Percentiles rank a stretch among this genome's conserved stretches.
Conservation (phyloP, 1,140 invertebrate genomes). For the Zaprionus kolodkinae region DNA sequence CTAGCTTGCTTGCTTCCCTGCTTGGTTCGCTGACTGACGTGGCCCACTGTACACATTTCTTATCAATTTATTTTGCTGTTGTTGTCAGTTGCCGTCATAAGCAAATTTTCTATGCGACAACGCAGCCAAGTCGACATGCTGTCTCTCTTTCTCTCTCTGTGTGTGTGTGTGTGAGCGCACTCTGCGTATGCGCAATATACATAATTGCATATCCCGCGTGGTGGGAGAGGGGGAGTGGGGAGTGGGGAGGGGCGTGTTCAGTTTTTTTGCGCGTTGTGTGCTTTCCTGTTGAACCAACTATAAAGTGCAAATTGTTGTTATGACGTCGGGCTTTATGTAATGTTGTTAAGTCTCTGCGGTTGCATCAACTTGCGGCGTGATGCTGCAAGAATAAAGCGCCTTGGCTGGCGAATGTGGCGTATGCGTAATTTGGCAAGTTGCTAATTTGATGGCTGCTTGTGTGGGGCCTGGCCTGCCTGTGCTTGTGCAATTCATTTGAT, state of each 20-base stretch:
- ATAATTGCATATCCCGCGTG: constrained; percentile 47
- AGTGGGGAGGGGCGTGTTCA: not conserved
- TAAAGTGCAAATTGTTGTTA: constrained; percentile 34
- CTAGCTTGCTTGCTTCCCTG: not conserved
- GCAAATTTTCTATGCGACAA: constrained; percentile 45
- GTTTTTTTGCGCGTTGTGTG: constrained; percentile 8
- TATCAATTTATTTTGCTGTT: constrained; percentile 55
- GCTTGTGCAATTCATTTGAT: constrained; percentile 3
- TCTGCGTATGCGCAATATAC: constrained; percentile 39
- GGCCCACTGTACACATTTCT: constrained; percentile 40
- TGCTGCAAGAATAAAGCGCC: constrained; percentile 21
- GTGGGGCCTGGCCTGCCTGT: too few species aligned
- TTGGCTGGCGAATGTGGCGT: constrained; percentile 34
- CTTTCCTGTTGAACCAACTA: constrained; percentile 28
- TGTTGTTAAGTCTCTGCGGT: constrained; percentile 25
- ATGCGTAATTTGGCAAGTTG: constrained; percentile 33
- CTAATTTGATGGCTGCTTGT: constrained; percentile 22
- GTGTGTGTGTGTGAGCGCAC: constrained; percentile 15
- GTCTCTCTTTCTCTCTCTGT: not conserved
- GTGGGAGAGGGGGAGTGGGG: not conserved
- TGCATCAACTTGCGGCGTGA: constrained; percentile 18
- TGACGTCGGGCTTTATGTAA: constrained; percentile 30
- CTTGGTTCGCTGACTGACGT: not conserved
- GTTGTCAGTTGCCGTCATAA: constrained; percentile 42
- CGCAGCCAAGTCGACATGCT: constrained; percentile 7